phyloP scores from a whole-genome alignment of 2,113 vertebrate species.

The Leptodactylus fuscus region DNA sequence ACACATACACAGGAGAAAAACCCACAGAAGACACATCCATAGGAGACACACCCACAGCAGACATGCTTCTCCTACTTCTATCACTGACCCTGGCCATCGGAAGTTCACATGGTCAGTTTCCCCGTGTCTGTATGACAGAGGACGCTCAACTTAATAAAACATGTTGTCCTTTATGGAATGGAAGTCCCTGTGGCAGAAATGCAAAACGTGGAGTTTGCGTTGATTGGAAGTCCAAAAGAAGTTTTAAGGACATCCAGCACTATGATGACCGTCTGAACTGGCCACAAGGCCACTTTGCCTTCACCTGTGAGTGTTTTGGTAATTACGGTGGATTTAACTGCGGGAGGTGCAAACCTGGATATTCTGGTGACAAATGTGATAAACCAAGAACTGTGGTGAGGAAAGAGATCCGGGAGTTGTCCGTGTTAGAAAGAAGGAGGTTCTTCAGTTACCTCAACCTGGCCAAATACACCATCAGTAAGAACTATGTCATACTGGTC shows the following conservation, averaged over 20 bases:
- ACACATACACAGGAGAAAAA: too few species aligned
- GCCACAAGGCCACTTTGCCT: neutral
- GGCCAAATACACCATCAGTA: too few species aligned
- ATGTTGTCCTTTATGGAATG: neutral
- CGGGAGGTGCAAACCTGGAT: neutral
- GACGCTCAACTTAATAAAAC: neutral
- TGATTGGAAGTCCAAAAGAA: too few species aligned
- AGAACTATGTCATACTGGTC: too few species aligned
- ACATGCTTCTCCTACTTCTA: too few species aligned
- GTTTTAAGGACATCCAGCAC: too few species aligned
- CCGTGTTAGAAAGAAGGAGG: constrained; percentile 35
- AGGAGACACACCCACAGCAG: too few species aligned
- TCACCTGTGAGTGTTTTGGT: neutral
- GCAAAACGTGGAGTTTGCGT: neutral
- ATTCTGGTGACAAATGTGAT: too few species aligned
- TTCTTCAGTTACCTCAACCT: constrained; percentile 35
- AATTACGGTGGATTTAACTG: constrained; percentile 4
- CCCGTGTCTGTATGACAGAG: constrained; percentile 3
- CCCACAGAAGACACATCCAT: too few species aligned
- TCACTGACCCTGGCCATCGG: too few species aligned
- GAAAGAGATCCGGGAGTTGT: constrained; percentile 46
- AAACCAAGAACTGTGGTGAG: neutral
- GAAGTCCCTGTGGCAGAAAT: neutral
- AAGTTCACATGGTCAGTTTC: neutral
- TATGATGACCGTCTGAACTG: constrained; percentile 12